Evolutionary conservation across 2,888 invertebrate genomes (phyloP), one percentile per base, ranked within the genome.

Genomic region (Acanthosepion lycidas): DNA sequence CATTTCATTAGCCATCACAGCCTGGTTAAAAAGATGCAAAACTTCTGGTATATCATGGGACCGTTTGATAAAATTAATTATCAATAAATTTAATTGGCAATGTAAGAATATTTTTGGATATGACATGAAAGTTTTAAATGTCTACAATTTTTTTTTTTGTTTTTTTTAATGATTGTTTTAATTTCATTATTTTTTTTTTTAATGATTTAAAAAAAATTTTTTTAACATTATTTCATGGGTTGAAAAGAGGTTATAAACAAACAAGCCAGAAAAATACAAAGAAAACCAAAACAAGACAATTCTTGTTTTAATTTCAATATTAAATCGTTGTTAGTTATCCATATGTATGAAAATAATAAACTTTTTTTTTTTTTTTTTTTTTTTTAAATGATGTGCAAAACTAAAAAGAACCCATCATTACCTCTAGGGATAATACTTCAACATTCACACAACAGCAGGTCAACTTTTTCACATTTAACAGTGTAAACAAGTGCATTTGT

Each of bases 11-110:
- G 18, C 33, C 78, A 78, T 78, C 78, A 78, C 78, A 78, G 78
- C n/a, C 78, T 78, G n/a, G 33, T 33, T 78, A 78, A 78, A 33
- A n/a, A 78, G 9, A 78, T 78, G 78, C 78, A 78, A 78, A 78
- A 78, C n/a, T 78, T 78, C 78, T 78, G 78, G 78, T 78, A 78
- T 78, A 78, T 78, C 33, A 78, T 78, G 78, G 78, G 78, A 78
- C 78, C 78, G n/a, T 78, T 78, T 78, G 78, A 78, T 78, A 78
- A 78, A 78, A 78, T 78, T n/a, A 78, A 78, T 78, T 78, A 78
- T 78, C 78, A 78, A 78, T 78, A 78, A n/a, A 15, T 78, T 78
- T n/a, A 33, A 78, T 78, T 78, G n/a, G n/a, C 78, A 78, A 59
- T 59, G 59, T 20, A 78, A 78, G 33, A 78, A 78, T 78, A 12